Conservation (phyloP, 2,113 vertebrate species). For the Ctenomys sociabilis region DNA sequence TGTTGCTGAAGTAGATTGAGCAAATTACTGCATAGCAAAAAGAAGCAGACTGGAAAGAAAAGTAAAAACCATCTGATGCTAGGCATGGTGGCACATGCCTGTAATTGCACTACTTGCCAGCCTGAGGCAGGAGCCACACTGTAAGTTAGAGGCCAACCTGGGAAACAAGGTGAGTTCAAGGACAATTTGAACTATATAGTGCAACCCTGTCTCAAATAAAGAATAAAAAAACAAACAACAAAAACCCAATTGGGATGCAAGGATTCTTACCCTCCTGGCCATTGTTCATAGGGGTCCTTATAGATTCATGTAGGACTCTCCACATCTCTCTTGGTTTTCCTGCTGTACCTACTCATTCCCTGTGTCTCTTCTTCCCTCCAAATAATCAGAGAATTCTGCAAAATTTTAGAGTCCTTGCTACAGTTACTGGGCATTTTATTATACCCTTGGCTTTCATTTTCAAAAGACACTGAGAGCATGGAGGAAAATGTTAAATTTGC, state of each 20-base stretch:
- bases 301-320: not conserved
- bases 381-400: slow-evolving; percentile 16
- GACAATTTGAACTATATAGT: not conserved
- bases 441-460: slow-evolving; percentile 22
- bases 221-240: not conserved
- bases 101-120: not conserved
- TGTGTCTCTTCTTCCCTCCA: not conserved
- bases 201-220: not conserved
- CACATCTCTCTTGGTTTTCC: not conserved
- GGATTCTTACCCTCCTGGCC: not conserved
- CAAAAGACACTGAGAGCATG: not conserved
- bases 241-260: not conserved
- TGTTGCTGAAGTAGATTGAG: not conserved
- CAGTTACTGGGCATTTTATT: not conserved
- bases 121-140: not conserved
- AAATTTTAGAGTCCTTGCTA: not conserved
- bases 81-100: not conserved
- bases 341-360: not conserved
- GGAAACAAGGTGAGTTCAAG: too few relatives aligned
- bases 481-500: slow-evolving; percentile 31
- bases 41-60: not conserved
- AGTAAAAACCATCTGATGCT: not conserved
- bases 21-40: not conserved
- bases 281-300: not conserved
- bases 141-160: not conserved